Conservation (phyloP, 2,888 invertebrate species). For the Sminthurinus aureus region DNA sequence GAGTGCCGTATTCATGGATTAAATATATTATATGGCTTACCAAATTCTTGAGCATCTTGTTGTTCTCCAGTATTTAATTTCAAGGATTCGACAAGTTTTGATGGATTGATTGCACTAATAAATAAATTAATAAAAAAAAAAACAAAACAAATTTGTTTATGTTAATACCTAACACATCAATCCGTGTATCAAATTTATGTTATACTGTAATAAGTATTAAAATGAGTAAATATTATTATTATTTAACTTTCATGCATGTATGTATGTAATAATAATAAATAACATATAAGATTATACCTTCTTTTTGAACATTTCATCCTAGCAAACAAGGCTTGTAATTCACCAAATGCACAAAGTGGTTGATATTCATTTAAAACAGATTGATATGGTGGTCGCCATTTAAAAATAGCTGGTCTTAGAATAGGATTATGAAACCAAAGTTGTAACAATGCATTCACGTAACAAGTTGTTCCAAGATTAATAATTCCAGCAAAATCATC, state of each 20-base stretch:
- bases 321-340: slow-evolving; percentile 70
- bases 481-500: slow-evolving; percentile 66
- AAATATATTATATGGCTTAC: too few species aligned
- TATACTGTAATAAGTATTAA: too few species aligned
- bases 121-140: slow-evolving; percentile 6
- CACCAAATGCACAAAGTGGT: slow-evolving; percentile 66
- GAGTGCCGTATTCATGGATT: too few species aligned
- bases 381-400: slow-evolving; percentile 65
- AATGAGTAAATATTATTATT: background rate
- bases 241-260: background rate
- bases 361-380: slow-evolving; percentile 59
- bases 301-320: slow-evolving; percentile 68
- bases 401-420: slow-evolving; percentile 68
- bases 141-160: too few species aligned
- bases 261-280: background rate
- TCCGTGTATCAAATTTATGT: too few species aligned
- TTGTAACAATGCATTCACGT: slow-evolving; percentile 72
- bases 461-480: slow-evolving; percentile 72
- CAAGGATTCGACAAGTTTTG: slow-evolving; percentile 68
- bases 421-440: slow-evolving; percentile 72
- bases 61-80: slow-evolving; percentile 67
- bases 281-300: too few species aligned
- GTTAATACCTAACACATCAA: too few species aligned
- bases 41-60: slow-evolving; percentile 72
- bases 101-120: slow-evolving; percentile 67